phyloP scores from a whole-genome alignment of 2,888 invertebrate genomes.

The Harpagoxenus sublaevis region DNA sequence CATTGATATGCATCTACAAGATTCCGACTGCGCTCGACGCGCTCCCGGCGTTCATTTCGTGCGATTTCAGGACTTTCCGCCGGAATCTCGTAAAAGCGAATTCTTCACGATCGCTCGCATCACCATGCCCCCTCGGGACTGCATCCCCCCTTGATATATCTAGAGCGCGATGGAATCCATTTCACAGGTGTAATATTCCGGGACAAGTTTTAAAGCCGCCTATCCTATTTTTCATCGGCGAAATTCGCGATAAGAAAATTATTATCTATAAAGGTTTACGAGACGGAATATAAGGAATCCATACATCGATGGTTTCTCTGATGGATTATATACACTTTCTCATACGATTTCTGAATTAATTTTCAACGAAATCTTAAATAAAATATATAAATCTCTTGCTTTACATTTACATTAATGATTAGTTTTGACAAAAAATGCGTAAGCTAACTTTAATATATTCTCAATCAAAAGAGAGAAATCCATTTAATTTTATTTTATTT shows the following conservation, averaged over 20 bases:
- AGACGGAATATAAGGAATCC: constrained; percentile 10
- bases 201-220: constrained; percentile 41
- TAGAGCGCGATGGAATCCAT: constrained; percentile 63
- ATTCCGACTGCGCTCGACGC: constrained; percentile 70
- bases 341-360: neutral
- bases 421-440: neutral
- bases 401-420: neutral
- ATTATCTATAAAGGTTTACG: neutral
- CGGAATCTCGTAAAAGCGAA: constrained; percentile 77
- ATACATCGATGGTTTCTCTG: neutral
- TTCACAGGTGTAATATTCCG: constrained; percentile 50
- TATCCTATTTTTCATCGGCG: constrained; percentile 15
- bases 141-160: constrained; percentile 45
- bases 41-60: constrained; percentile 72
- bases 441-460: neutral
- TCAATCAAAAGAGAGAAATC: neutral
- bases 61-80: constrained; percentile 75
- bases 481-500: constrained; percentile 4
- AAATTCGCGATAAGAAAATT: constrained; percentile 48
- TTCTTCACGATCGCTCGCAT: constrained; percentile 71
- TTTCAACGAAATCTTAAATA: neutral
- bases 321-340: neutral
- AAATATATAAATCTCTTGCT: neutral
- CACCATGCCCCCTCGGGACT: constrained; percentile 13
- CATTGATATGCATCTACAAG: constrained; percentile 79